Conservation (phyloP, 2,797 vertebrate genomes). For the Lacerta bilineata region DNA sequence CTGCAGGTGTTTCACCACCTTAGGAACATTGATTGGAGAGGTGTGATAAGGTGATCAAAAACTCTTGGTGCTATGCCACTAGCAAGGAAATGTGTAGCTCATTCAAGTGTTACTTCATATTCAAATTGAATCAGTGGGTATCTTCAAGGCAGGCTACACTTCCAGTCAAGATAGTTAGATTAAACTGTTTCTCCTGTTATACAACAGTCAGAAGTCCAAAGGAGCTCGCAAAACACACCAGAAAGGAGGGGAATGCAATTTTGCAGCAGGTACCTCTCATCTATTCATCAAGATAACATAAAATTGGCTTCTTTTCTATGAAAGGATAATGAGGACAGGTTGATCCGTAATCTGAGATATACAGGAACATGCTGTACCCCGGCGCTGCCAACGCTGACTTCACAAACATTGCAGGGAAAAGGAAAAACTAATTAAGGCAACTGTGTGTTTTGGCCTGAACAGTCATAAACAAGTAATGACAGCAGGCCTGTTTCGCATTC, state of each 20-base stretch:
- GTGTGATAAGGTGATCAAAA: background rate
- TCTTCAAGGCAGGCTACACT: background rate
- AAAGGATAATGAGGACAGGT: constrained; percentile 19
- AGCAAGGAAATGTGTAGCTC: constrained; percentile 5
- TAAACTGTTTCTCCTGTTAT: constrained; percentile 5
- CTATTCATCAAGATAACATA: background rate
- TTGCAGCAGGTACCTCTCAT: background rate
- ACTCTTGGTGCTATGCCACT: background rate
- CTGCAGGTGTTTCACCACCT: background rate
- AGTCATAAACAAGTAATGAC: constrained; percentile 34
- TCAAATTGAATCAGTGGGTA: background rate
- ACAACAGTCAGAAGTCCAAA: constrained; percentile 8
- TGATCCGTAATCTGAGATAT: constrained; percentile 32
- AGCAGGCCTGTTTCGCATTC: background rate
- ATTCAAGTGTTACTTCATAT: constrained; percentile 1
- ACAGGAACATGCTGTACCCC: background rate
- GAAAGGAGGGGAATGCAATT: background rate
- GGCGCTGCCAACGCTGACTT: background rate
- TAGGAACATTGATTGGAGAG: background rate
- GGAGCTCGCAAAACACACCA: background rate
- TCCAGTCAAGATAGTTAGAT: background rate
- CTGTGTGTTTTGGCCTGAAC: constrained; percentile 28
- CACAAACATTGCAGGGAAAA: background rate
- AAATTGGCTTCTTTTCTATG: constrained; percentile 12
- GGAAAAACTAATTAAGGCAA: background rate